Evolutionary conservation across 2,888 invertebrate genomes (phyloP).

Genomic region (Drosophila prostipennis): DNA sequence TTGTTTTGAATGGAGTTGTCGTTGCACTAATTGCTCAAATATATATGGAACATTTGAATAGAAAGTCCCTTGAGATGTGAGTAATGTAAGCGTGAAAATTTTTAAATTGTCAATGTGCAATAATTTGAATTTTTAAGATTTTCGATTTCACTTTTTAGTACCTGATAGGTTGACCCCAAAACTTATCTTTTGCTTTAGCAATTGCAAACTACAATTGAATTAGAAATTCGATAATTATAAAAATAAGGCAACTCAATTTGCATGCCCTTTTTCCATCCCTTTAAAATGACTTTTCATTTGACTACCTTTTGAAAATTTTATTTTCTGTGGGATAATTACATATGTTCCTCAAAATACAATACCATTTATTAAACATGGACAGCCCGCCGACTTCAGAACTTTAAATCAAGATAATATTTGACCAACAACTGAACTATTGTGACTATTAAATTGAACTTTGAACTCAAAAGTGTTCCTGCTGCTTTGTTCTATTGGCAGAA

Average conservation of each 20-base stretch:
- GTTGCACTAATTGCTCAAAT: conserved; percentile 5
- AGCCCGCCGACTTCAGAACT: neutral
- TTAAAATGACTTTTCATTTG: too few relatives aligned
- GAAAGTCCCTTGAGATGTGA: too few relatives aligned
- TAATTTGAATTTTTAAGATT: too few relatives aligned
- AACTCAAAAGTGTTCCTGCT: conserved; percentile 6
- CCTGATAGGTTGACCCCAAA: too few relatives aligned
- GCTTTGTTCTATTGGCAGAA: conserved; percentile 6
- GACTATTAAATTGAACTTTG: neutral
- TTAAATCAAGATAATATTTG: neutral
- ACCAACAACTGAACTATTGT: neutral
- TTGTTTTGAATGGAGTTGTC: conserved; percentile 17
- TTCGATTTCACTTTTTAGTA: too few relatives aligned
- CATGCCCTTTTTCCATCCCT: neutral
- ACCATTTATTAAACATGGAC: neutral
- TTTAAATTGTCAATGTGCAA: too few relatives aligned
- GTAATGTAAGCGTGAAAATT: too few relatives aligned
- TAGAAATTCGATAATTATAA: too few relatives aligned
- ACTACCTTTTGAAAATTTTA: neutral
- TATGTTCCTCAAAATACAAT: neutral
- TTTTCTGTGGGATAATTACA: neutral
- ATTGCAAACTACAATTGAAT: too few relatives aligned
- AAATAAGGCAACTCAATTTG: neutral
- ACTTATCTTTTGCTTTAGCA: too few relatives aligned
- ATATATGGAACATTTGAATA: neutral